Conservation (phyloP, 2,113 vertebrate genomes). For the Melanerpes formicivorus region DNA sequence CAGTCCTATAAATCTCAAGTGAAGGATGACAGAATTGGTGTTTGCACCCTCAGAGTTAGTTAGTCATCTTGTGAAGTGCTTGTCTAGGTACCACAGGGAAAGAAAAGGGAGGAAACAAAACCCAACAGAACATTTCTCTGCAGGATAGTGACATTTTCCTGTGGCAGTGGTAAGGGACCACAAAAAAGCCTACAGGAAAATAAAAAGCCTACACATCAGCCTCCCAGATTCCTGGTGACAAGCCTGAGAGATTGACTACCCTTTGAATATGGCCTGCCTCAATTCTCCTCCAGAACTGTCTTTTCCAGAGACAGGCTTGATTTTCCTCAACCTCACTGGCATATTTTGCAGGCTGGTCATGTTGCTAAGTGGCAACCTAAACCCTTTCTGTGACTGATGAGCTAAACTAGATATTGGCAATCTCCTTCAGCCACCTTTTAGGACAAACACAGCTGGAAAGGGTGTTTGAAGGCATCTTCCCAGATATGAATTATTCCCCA, state of each 20-base stretch:
- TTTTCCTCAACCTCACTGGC: neutral
- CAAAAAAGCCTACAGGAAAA: neutral
- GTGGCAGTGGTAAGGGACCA: neutral
- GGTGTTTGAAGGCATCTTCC: neutral
- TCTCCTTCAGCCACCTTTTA: neutral
- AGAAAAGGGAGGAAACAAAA: neutral
- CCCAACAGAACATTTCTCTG: neutral
- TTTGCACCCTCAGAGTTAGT: neutral
- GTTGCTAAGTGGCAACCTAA: neutral
- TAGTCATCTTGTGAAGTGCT: neutral
- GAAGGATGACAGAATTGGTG: neutral
- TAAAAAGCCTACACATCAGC: neutral
- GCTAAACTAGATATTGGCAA: neutral
- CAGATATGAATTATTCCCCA: neutral
- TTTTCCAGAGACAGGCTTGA: neutral
- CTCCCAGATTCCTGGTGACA: neutral
- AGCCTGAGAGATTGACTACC: neutral
- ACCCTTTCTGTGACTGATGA: neutral
- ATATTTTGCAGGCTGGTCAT: neutral
- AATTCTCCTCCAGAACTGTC: neutral
- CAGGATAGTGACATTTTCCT: neutral
- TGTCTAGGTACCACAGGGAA: neutral
- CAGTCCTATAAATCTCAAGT: neutral
- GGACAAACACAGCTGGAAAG: neutral
- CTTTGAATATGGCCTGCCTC: neutral